Percentiles rank a stretch among this genome's conserved stretches.
These are phyloP conservation scores for Acipenser ruthenus DNA, from an alignment of 2,797 vertebrate species.

Conservation along the genomic window DNA sequence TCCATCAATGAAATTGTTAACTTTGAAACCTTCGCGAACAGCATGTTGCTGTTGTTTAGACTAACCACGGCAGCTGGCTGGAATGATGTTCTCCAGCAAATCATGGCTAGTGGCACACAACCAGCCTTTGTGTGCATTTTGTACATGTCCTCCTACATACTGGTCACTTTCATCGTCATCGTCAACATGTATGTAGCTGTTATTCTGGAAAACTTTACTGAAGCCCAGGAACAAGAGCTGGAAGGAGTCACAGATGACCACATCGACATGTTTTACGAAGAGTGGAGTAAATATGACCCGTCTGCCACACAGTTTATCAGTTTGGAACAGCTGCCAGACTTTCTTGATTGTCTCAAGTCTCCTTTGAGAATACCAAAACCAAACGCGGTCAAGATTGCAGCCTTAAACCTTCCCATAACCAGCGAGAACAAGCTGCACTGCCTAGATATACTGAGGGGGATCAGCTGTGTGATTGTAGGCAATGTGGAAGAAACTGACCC, in stretches of 20 bases:
- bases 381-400: conserved; percentile 14
- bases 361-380: conserved; percentile 17
- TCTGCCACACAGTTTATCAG: conserved; percentile 10
- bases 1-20: conserved; percentile 16
- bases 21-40: conserved; percentile 21
- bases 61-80: conserved; percentile 15
- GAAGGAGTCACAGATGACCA: conserved; percentile 17
- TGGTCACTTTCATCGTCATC: conserved; percentile 10
- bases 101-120: conserved; percentile 2
- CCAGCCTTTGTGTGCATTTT: conserved; percentile 6
- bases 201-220: conserved; percentile 17
- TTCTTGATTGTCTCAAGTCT: conserved; percentile 17
- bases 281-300: conserved; percentile 17
- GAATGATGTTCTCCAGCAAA: conserved; percentile 14
- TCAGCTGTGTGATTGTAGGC: conserved; percentile 14
- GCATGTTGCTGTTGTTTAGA: conserved; percentile 18
- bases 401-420: conserved; percentile 8
- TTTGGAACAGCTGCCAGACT: conserved; percentile 12
- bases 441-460: background rate
- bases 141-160: conserved; percentile 13
- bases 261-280: conserved; percentile 17
- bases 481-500: conserved; percentile 10
- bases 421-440: conserved; percentile 13
- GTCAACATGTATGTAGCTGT: conserved; percentile 21
- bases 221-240: conserved; percentile 16